A percentile compares a stretch with the other conserved stretches of the same genome.
Evolutionary conservation across 2,113 vertebrate genomes (phyloP).

Genomic region (Capreolus pygargus): DNA sequence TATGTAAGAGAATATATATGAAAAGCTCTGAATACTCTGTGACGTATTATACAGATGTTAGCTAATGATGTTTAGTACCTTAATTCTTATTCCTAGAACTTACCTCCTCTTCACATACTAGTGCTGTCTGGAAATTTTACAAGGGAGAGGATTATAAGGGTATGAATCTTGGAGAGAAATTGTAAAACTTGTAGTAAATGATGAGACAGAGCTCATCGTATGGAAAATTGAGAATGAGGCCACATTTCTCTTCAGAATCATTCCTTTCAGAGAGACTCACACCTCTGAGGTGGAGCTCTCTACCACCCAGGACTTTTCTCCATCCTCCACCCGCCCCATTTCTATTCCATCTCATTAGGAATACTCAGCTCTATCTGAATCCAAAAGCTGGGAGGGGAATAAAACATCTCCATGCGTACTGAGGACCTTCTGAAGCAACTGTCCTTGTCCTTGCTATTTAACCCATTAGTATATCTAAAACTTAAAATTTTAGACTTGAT

Average conservation of each 20-base stretch:
- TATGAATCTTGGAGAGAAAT: conserved; percentile 16
- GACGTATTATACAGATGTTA: conserved; percentile 1
- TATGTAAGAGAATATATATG: neutral
- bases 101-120: neutral
- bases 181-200: neutral
- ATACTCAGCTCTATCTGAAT: neutral
- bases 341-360: neutral
- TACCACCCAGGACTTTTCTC: neutral
- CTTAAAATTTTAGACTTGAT: neutral
- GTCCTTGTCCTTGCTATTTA: neutral
- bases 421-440: neutral
- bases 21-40: neutral
- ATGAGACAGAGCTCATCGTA: neutral
- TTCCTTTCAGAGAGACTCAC: neutral
- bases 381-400: neutral
- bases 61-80: neutral
- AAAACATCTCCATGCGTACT: neutral
- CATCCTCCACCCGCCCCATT: neutral
- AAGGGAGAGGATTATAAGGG: conserved; percentile 15
- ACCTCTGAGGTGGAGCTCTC: neutral
- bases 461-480: neutral
- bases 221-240: neutral
- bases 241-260: neutral
- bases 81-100: conserved; percentile 27
- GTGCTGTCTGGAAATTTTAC: neutral